Conservation (phyloP, 2,113 vertebrate genomes). For the Peromyscus leucopus region DNA sequence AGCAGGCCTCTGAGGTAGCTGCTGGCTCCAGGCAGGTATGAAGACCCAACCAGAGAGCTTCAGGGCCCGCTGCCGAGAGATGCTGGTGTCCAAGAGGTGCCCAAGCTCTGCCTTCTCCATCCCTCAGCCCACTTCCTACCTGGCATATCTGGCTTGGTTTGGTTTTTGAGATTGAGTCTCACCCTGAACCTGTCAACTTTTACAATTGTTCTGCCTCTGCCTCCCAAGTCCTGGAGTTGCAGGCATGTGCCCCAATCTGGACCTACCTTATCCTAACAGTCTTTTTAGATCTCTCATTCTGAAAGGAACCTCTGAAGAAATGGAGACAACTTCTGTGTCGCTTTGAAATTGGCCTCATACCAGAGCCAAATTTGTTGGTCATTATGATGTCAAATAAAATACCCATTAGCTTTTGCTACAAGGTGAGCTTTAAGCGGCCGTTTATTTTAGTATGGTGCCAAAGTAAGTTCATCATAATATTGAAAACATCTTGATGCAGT, state of each 20-base stretch:
- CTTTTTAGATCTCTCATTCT: slow-evolving; percentile 22
- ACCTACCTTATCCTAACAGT: not conserved
- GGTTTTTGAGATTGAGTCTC: not conserved
- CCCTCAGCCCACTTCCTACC: not conserved
- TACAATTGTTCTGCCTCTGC: not conserved
- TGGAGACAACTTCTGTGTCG: not conserved
- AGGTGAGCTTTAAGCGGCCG: not conserved
- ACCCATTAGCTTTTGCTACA: not conserved
- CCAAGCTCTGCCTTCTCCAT: not conserved
- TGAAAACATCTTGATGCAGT: not conserved
- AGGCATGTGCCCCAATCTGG: not conserved
- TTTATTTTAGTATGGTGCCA: slow-evolving; percentile 29
- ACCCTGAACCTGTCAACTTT: not conserved
- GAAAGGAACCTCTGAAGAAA: slow-evolving; percentile 44
- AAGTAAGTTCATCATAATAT: slow-evolving; percentile 5
- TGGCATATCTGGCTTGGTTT: not conserved
- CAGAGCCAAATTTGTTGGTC: not conserved
- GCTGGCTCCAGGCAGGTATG: not conserved
- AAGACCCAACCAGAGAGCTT: not conserved
- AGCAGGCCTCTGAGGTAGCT: not conserved
- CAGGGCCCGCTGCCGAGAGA: not conserved
- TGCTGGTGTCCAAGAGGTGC: not conserved
- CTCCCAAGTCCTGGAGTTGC: not conserved
- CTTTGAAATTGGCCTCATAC: slow-evolving; percentile 16
- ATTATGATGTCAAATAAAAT: slow-evolving; percentile 60